Evolutionary conservation across 2,888 invertebrate species (phyloP).

Genomic region (Pseudoips prasinana): DNA sequence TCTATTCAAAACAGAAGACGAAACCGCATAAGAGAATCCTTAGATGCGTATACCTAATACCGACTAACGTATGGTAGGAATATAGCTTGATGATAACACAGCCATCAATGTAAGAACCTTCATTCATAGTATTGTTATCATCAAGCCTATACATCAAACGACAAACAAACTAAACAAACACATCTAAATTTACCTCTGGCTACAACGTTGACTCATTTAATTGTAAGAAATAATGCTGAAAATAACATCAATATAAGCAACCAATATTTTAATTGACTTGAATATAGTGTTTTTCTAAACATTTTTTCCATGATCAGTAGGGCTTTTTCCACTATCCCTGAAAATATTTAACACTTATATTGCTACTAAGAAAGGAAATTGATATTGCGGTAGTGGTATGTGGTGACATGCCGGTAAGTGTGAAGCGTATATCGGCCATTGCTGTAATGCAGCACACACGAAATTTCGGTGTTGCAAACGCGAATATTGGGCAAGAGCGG

Average conservation of each 20-base stretch:
- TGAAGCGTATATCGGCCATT: conserved; percentile 51
- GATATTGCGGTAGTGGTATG: conserved; percentile 18
- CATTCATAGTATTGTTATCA: no score
- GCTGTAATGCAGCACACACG: conserved; percentile 72
- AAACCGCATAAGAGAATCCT: conserved; percentile 33
- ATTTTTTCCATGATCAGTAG: no score
- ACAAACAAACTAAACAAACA: no score
- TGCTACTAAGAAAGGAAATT: conserved; percentile 15
- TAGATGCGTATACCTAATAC: conserved; percentile 17
- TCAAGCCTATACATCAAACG: conserved; percentile 4
- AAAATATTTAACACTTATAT: background rate
- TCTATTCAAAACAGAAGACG: conserved; percentile 25
- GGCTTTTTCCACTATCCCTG: no score
- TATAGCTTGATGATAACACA: no score
- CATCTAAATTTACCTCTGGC: conserved; percentile 25
- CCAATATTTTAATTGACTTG: no score
- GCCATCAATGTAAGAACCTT: no score
- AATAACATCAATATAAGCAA: no score
- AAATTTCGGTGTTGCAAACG: conserved; percentile 77
- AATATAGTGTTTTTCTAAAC: no score
- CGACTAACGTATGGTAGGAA: conserved; percentile 38
- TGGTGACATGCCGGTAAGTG: conserved; percentile 29
- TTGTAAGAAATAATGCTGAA: conserved; percentile 16
- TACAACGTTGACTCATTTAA: conserved; percentile 25
- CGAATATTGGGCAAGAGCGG: conserved; percentile 64